Base-by-base conservation (phyloP, 2,113 vertebrate genomes). In the Menidia beryllina region DNA sequence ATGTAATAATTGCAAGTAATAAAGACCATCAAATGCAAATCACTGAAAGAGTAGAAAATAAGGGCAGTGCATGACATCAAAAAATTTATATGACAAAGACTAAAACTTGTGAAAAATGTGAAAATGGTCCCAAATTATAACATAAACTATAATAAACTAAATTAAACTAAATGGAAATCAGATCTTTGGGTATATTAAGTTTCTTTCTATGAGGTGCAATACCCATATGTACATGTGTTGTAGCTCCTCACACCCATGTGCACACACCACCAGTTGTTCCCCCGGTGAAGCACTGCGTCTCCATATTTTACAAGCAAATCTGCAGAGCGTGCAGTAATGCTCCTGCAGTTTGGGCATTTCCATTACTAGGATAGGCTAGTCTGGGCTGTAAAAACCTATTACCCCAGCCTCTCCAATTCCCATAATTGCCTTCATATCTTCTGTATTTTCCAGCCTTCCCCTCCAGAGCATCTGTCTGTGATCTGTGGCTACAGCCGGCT, bases 231-330 rank as follows among this genome's bases (percentile, higher is more conserved):
- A n/a, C n/a, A n/a, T n/a, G n/a, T n/a, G n/a, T n/a, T n/a, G n/a
- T n/a, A n/a, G n/a, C n/a, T n/a, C n/a, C n/a, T n/a, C 60, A 58
- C 60, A 70, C 43, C 51, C 52, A 60, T 36, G 58, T 24, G 26
- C 45, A 69, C 53, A 50, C 43, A 47, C 41, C 69, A 81, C 36
- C 62, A 25, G 2, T 20, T 48, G 56, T 75, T 52, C 30, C 60
- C 72, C 58, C 69, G 75, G 61, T 72, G 75, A 75, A 83, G 73
- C 81, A 51, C 43, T 51, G 67, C 27, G 34, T 64, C 72, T 51
- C 89, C 79, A 88, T 91, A 92, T 91, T 91, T 93, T 90, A 91
- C 76, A 62, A 41, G 71, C 73, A 84, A 72, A 91, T 89, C 73
- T 93, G 92, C 88, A 21, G 78, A 85, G 82, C 63, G 30, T 83